phyloP scores from a whole-genome alignment of 2,113 vertebrate genomes.

The Cariama cristata region DNA sequence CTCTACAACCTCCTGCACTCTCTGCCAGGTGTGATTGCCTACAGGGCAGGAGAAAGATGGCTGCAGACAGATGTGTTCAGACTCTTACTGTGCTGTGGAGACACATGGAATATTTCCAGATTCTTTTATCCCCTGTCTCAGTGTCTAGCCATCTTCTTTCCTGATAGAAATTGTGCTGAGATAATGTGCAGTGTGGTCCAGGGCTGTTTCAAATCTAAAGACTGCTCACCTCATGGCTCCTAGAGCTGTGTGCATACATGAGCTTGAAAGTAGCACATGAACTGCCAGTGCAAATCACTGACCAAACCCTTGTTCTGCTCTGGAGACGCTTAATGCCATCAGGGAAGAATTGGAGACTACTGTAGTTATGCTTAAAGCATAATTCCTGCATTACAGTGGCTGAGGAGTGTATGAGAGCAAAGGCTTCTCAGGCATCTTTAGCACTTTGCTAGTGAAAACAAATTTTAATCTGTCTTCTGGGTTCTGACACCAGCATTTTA shows the following conservation, averaged over 20 bases:
- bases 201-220: background rate
- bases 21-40: background rate
- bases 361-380: background rate
- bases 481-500: background rate
- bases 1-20: background rate
- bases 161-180: background rate
- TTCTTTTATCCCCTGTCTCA: background rate
- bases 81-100: background rate
- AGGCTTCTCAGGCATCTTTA: background rate
- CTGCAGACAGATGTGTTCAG: background rate
- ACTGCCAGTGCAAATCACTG: background rate
- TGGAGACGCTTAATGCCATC: background rate
- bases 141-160: background rate
- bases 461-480: background rate
- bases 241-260: background rate
- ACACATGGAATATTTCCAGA: background rate
- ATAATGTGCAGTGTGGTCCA: background rate
- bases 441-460: background rate
- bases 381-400: background rate
- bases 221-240: background rate
- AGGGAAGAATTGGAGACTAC: background rate
- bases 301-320: background rate
- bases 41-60: background rate
- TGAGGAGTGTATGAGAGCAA: background rate
- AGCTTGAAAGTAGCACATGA: too few relatives aligned